Evolutionary conservation across 2,797 vertebrate species (phyloP), one percentile per base, ranked within the genome.

Genomic region (Spizella passerina): DNA sequence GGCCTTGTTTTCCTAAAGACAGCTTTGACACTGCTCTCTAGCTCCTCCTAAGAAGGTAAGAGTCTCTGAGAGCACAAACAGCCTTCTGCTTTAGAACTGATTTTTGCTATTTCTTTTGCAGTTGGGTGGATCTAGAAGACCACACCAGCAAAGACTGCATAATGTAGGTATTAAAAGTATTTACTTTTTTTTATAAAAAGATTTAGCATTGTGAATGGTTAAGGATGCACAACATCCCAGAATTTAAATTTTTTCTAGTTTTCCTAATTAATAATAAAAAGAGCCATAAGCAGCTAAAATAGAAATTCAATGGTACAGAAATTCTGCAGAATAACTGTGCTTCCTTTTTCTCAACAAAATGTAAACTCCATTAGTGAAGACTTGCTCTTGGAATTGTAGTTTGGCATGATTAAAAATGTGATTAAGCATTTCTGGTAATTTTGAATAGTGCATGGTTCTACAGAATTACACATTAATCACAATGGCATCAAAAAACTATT

Each of bases 351-450:
- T 57, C 52, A 66, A 76, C 4, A 69, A 77, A 84, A 72, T 5
- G 0, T 14, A 59, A 59, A 65, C 49, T 57, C 38, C 47, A 64
- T 73, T 66, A 86, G n/a, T 8, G 36, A 76, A 15, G 26, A 41
- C 36, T 72, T 84, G 61, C 70, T 86, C 14, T 44, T 8, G 7
- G 27, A 94, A 76, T 32, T 41, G 29, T 30, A 78, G 43, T 24
- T 65, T 81, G 52, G 50, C 36, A 43, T 27, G 19, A n/a, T 72
- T 56, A 43, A 72, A 91, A 82, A 55, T 0, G 2, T 52, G 50
- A 89, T 69, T 79, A 81, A 86, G 63, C 34, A 38, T 63, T 88
- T 66, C 66, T 88, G 55, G 13, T 70, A n/a, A 72, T 86, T 86
- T 83, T 53, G 17, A 88, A 55, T 8, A 68, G 13, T 61, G 43